phyloP scores from a whole-genome alignment of 2,113 vertebrate species.

The Miniopterus natalensis region DNA sequence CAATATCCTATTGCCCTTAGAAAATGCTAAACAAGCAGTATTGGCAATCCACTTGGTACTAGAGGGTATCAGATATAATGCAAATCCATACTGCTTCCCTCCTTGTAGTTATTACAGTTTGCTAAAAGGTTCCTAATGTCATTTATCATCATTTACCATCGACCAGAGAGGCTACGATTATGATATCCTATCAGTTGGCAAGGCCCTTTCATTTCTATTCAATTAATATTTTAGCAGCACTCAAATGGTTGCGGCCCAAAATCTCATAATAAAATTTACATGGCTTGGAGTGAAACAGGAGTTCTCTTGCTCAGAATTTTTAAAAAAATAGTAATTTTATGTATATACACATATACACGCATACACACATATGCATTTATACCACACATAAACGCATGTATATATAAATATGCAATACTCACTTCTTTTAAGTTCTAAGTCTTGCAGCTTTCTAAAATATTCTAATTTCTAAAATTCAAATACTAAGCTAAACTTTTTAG shows the following conservation, averaged over 20 bases:
- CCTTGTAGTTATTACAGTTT: constrained; percentile 92
- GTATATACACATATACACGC: accelerated
- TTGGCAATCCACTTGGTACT: constrained; percentile 96
- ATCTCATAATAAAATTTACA: constrained; percentile 90
- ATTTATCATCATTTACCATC: constrained; percentile 95
- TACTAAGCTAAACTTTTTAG: background rate
- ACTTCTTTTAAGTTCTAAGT: constrained; percentile 78
- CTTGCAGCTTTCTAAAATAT: constrained; percentile 70
- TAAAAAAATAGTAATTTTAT: constrained; percentile 7
- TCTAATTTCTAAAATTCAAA: constrained; percentile 60
- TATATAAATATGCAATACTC: background rate
- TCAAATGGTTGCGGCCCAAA: constrained; percentile 89
- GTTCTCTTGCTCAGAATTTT: constrained; percentile 73
- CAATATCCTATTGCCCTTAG: constrained; percentile 98
- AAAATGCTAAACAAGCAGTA: constrained; percentile 99
- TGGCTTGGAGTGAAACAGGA: constrained; percentile 78
- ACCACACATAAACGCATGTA: background rate
- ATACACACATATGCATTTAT: background rate
- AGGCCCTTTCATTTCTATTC: constrained; percentile 92
- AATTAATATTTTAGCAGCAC: constrained; percentile 95
- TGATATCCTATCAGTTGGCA: constrained; percentile 92
- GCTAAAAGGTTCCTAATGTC: constrained; percentile 95
- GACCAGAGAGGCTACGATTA: constrained; percentile 91
- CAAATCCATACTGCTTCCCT: constrained; percentile 92
- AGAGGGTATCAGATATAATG: constrained; percentile 94